These are phyloP conservation scores for Drosophila obscura DNA, from an alignment of 1,140 invertebrate genomes.

Conservation along the genomic window DNA sequence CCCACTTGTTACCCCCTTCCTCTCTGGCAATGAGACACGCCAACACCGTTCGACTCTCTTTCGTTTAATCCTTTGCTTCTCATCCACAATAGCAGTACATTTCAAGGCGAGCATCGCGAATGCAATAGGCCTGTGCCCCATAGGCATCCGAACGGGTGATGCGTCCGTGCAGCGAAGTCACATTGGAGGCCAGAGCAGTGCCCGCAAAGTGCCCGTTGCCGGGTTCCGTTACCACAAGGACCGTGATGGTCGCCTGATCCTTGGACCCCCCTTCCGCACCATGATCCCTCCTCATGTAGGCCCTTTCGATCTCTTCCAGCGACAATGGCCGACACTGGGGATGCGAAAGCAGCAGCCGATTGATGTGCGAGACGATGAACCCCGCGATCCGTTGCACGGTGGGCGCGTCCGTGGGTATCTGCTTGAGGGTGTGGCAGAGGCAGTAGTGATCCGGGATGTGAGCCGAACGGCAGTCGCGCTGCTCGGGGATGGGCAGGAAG, in stretches of 20 bases:
- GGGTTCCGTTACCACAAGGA: slow-evolving; percentile 16
- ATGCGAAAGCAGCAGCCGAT: slow-evolving; percentile 1
- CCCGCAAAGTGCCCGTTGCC: slow-evolving; percentile 22
- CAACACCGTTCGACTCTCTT: no score
- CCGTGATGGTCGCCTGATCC: neutral
- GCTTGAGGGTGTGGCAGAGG: neutral
- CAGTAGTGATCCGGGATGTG: neutral
- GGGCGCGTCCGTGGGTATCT: neutral
- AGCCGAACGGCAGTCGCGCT: slow-evolving; percentile 25
- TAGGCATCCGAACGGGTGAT: slow-evolving; percentile 25
- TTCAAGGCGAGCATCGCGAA: neutral
- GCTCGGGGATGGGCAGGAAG: slow-evolving; percentile 30
- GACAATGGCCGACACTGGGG: slow-evolving; percentile 11
- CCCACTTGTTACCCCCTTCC: no score
- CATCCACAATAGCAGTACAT: slow-evolving; percentile 24
- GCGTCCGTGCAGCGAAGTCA: neutral
- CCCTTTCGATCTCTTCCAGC: slow-evolving; percentile 4
- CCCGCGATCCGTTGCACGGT: slow-evolving; percentile 2
- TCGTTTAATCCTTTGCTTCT: neutral
- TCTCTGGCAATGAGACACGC: no score
- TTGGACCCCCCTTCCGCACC: no score
- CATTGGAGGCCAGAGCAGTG: neutral
- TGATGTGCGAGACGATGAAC: slow-evolving; percentile 4
- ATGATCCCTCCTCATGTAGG: slow-evolving; percentile 5
- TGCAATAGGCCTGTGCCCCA: slow-evolving; percentile 10